Evolutionary conservation across 2,888 invertebrate species (phyloP).

Genomic region (Hermodice carunculata): DNA sequence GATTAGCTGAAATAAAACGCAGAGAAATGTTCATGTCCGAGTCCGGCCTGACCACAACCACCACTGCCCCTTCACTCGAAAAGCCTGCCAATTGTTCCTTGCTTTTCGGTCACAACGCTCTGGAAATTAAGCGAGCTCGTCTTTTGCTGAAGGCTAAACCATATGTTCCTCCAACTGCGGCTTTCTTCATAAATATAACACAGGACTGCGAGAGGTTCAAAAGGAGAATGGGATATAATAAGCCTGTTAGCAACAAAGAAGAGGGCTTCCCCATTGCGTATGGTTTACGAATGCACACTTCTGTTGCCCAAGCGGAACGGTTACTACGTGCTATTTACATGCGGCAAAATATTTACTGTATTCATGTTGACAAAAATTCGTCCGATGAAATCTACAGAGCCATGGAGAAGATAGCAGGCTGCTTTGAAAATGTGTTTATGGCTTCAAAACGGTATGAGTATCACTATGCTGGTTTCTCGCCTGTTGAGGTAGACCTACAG

Average conservation of each 20-base stretch:
- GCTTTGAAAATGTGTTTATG: conserved; percentile 46
- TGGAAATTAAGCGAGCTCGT: no score
- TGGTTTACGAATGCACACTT: conserved; percentile 39
- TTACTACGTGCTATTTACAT: conserved; percentile 41
- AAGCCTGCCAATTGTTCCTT: no score
- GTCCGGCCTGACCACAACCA: no score
- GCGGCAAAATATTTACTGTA: conserved; percentile 49
- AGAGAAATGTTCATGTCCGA: no score
- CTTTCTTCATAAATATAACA: conserved; percentile 6
- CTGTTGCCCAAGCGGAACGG: conserved; percentile 36
- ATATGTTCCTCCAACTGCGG: no score
- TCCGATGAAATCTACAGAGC: conserved; percentile 17
- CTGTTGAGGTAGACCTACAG: conserved; percentile 43
- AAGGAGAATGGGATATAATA: conserved; percentile 13
- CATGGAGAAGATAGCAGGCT: conserved; percentile 24
- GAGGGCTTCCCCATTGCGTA: conserved; percentile 41
- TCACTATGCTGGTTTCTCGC: conserved; percentile 41
- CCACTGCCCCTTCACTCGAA: no score
- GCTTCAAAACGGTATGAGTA: conserved; percentile 31
- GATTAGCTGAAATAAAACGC: no score
- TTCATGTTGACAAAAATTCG: conserved; percentile 43
- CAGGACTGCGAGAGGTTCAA: conserved; percentile 8
- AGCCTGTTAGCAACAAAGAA: conserved; percentile 20
- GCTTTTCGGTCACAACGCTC: no score
- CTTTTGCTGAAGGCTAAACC: no score